Evolutionary conservation across 35 echinoderm and acorn worm genomes (phyloP), one percentile per base, ranked within the genome.

Genomic region (Heliocidaris tuberculata): DNA sequence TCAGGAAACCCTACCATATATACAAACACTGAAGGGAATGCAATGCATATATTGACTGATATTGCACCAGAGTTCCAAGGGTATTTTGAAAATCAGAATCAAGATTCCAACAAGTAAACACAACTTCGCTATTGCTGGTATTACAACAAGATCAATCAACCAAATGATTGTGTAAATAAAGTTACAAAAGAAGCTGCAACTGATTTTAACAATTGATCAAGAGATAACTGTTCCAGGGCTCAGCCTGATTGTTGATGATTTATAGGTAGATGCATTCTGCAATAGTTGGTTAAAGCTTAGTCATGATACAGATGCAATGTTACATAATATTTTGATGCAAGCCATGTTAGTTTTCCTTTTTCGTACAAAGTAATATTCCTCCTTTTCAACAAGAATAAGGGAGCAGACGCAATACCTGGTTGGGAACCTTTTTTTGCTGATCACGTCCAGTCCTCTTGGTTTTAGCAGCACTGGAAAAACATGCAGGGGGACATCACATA

Each of bases 381-480:
- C 17, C 17, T 78, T 78, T 27, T 78, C 65, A 78, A 78, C 65
- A n/a, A 78, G 65, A 27, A 32, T 32, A 32, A 47, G 87, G 31
- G 7, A 48, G 87, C 87, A 47, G 87, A 47, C 30, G 47, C 87
- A 17, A 48, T 89, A 89, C 87, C 87, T 89, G 87, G 32, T 89
- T 89, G 31, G 87, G 87, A 89, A 89, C 29, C 47, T 89, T 89
- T 89, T 89, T 89, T 48, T 89, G 87, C 30, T 89, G 87, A 89
- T 89, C 87, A 35, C 87, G 87, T n/a, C 87, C 91, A 30, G 91
- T 52, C 91, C 91, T 93, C 91, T 93, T 93, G 9, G 91, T 48
- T 93, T 93, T 93, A 59, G 91, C 91, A 49, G 91, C 91, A 93
- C 91, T 93, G 91, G 91, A 93, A 93, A 93, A 93, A 93, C 91